A percentile compares a stretch with the other conserved stretches of the same genome.
Evolutionary conservation across 2,113 vertebrate species (phyloP).

Genomic region (Anhinga rufa): DNA sequence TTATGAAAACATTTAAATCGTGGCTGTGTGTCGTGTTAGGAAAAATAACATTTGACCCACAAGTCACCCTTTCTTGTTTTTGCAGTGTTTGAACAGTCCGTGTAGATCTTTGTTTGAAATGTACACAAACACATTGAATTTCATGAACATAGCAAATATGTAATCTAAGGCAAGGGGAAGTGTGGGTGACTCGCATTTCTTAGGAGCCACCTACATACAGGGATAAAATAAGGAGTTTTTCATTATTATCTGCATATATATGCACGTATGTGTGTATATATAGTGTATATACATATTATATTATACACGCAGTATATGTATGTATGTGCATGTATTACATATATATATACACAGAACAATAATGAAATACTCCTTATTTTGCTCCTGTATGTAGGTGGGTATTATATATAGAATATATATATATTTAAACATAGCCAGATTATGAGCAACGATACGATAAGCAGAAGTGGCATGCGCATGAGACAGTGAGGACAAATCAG

Average conservation of each 20-base stretch:
- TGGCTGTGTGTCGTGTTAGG: not conserved
- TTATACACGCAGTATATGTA: not conserved
- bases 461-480: not conserved
- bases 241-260: not conserved
- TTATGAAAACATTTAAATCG: not conserved
- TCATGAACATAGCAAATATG: not conserved
- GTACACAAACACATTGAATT: not conserved
- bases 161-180: not conserved
- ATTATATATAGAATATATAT: not conserved
- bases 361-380: not conserved
- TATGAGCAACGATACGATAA: not conserved
- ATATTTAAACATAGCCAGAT: not conserved
- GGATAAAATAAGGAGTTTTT: not conserved
- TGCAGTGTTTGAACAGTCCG: not conserved
- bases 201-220: not conserved
- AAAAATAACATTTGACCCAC: conserved; percentile 14
- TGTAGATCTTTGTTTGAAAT: conserved; percentile 9
- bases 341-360: not conserved
- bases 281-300: not conserved
- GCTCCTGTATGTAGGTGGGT: not conserved
- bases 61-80: not conserved
- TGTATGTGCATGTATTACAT: not conserved
- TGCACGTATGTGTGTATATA: rapidly evolving
- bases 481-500: not conserved
- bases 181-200: not conserved